A percentile compares a stretch with the other conserved stretches of the same genome.
Evolutionary conservation across 2,113 vertebrate species (phyloP).

Genomic region (Pycnonotus jocosus): DNA sequence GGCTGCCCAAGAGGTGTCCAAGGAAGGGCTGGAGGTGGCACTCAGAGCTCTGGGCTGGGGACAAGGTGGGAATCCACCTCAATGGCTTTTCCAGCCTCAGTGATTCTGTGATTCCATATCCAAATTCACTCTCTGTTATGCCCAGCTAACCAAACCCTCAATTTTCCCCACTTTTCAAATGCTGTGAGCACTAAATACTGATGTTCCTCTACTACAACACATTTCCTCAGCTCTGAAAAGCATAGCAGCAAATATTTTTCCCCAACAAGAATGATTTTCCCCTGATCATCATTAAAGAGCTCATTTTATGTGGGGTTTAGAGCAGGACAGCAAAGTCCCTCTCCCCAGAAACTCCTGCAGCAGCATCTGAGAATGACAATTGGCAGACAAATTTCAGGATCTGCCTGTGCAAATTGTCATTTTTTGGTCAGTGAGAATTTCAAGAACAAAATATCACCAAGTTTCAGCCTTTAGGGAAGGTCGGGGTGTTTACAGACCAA

Average conservation of each 20-base stretch:
- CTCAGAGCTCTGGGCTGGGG: background rate
- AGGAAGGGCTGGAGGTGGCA: rapidly evolving
- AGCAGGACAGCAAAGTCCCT: background rate
- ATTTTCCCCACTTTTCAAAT: background rate
- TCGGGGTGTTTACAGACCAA: background rate
- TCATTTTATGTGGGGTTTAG: background rate
- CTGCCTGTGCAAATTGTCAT: background rate
- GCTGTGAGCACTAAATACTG: background rate
- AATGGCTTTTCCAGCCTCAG: rapidly evolving
- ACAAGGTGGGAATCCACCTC: too few relatives aligned
- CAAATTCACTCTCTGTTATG: background rate
- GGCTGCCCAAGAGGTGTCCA: background rate
- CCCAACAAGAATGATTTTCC: background rate
- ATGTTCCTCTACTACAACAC: background rate
- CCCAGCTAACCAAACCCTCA: background rate
- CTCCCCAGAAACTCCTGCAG: background rate
- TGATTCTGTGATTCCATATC: background rate
- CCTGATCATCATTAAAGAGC: background rate
- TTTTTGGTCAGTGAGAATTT: background rate
- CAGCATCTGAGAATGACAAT: background rate
- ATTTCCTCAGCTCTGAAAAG: background rate
- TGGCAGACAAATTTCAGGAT: background rate
- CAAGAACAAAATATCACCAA: background rate
- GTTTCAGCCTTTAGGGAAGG: background rate
- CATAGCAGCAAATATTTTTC: background rate